Base-by-base conservation (phyloP, 2,113 vertebrate genomes). In the Caloenas nicobarica region DNA sequence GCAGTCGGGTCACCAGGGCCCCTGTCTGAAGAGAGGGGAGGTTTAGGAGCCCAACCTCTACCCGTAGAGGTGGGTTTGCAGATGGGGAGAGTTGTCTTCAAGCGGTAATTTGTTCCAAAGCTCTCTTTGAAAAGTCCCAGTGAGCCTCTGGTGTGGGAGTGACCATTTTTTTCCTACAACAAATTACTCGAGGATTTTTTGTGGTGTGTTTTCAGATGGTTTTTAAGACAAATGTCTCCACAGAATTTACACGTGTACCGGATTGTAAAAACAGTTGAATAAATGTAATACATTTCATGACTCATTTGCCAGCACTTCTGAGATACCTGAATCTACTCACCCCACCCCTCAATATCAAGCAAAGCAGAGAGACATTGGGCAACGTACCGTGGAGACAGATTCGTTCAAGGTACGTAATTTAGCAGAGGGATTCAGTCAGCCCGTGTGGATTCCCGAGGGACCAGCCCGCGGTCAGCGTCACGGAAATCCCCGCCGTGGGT, bases 231-330 rank as follows among this genome's bases (percentile, higher is more conserved):
- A 91, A 92, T n/a, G 60, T 73, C 83, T 65, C 74, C 73, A 88
- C 88, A 91, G 95, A 95, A 91, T 78, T 97, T 95, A 93, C 73
- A 73, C 89, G 66, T 93, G 60, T 83, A 58, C 65, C 81, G 64
- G 57, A 68, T 64, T 85, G 64, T 93, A 88, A 89, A 93, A 95
- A 91, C 91, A 95, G 61, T 24, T 23, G n/a, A 93, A 92, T 96
- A 94, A 50, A 96, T 95, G 88, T 91, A 93, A 93, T 93, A 68
- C 4, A 23, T 95, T 97, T 97, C 88, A 81, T 68, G 74, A 92
- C 71, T 97, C 66, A 87, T 85, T 88, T 95, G 40, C 81, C 79
- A 93, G 71, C 65, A 10, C 81, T 81, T 95, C 81, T 69, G 73
- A 96, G 66, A 78, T 65, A 93, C 64, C 70, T 68, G 62, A 94